Evolutionary conservation across 1,140 invertebrate species (phyloP).

Genomic region (Temnothorax curvispinosus): DNA sequence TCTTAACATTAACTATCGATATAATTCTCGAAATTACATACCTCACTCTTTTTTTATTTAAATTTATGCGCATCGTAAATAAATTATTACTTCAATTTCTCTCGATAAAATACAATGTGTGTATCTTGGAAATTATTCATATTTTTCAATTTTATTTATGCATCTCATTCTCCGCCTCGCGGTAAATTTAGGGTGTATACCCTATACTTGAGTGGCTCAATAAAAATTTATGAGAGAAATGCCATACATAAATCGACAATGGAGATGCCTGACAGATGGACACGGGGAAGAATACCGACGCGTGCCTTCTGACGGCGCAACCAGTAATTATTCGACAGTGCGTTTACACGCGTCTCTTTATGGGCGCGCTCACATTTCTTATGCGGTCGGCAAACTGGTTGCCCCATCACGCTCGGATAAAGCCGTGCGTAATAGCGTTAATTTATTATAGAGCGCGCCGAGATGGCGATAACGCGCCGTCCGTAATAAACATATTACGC

Average conservation of each 20-base stretch:
- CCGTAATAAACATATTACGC: conserved; percentile 59
- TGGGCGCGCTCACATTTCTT: conserved; percentile 62
- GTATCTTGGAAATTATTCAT: not conserved
- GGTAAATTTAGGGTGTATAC: not conserved
- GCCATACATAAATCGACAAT: conserved; percentile 11
- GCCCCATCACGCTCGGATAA: conserved; percentile 38
- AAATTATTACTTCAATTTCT: not conserved
- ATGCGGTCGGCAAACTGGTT: conserved; percentile 58
- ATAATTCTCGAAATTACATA: not conserved
- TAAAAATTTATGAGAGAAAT: not conserved
- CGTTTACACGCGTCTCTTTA: conserved; percentile 58
- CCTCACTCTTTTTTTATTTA: not conserved
- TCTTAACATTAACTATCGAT: not conserved
- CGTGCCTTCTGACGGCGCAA: conserved; percentile 54
- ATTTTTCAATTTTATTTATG: conserved; percentile 1
- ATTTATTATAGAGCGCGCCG: conserved; percentile 59
- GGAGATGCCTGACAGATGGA: conserved; percentile 9
- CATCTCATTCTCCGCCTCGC: too few species aligned
- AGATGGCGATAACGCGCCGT: conserved; percentile 37
- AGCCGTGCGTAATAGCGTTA: conserved; percentile 44
- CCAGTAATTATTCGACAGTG: conserved; percentile 56
- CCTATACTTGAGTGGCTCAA: not conserved
- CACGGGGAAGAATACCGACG: conserved; percentile 36
- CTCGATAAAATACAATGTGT: not conserved
- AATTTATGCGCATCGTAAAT: not conserved